phyloP scores from a whole-genome alignment of 2,888 invertebrate genomes.

The Coenonympha glycerion region DNA sequence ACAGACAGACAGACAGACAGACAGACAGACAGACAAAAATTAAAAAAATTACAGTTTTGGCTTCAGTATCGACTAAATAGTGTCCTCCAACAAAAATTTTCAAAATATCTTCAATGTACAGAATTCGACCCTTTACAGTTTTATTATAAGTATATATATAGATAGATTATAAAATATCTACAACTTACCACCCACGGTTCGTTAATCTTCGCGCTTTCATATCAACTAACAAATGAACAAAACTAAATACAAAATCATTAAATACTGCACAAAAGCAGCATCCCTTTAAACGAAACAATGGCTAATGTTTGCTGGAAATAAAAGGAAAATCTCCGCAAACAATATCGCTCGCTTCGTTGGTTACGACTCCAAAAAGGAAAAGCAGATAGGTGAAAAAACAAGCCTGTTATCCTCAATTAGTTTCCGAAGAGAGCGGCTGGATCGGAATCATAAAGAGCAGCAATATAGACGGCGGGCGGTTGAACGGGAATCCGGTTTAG shows the following conservation, averaged over 20 bases:
- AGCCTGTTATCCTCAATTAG: slow-evolving; percentile 68
- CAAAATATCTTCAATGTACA: too few species aligned
- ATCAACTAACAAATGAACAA: neutral
- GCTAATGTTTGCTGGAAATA: slow-evolving; percentile 3
- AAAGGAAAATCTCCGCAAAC: slow-evolving; percentile 15
- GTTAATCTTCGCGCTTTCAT: too few species aligned
- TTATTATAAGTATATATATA: too few species aligned
- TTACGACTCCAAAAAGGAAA: slow-evolving; percentile 43
- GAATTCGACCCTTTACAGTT: too few species aligned
- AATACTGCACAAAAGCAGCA: neutral
- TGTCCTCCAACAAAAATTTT: too few species aligned
- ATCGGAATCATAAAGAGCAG: slow-evolving; percentile 55
- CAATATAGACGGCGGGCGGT: slow-evolving; percentile 43
- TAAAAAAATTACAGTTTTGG: too few species aligned
- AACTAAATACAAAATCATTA: neutral
- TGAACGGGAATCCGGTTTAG: slow-evolving; percentile 52
- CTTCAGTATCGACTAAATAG: too few species aligned
- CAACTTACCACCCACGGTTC: neutral
- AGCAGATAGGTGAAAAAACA: slow-evolving; percentile 55
- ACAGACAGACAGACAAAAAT: too few species aligned
- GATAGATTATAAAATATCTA: too few species aligned
- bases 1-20: too few species aligned
- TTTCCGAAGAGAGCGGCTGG: slow-evolving; percentile 55
- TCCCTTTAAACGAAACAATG: neutral
- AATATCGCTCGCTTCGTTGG: slow-evolving; percentile 17